Evolutionary conservation across 2,113 vertebrate species (phyloP).

Genomic region (Marcusenius ussheri): DNA sequence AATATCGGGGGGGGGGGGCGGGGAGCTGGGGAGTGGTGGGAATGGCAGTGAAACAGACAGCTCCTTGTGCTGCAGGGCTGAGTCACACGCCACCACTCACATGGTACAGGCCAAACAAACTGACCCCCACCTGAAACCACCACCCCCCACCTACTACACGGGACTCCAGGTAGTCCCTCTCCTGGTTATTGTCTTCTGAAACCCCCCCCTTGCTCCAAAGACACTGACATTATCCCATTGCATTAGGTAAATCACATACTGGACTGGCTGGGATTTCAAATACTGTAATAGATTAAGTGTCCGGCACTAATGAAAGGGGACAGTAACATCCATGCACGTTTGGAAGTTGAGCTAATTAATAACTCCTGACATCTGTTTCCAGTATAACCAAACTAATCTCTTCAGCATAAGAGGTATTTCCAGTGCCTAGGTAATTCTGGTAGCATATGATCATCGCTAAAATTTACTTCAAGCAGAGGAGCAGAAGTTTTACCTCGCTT

Average conservation of each 20-base stretch:
- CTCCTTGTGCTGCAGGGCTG: not conserved
- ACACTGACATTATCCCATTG: not conserved
- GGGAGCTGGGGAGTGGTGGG: not conserved
- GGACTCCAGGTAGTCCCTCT: not conserved
- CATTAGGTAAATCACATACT: not conserved
- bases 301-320: not conserved
- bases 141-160: not conserved
- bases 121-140: not conserved
- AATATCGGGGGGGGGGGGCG: too few species aligned
- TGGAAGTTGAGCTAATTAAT: not conserved
- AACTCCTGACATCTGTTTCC: not conserved
- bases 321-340: not conserved
- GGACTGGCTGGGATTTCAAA: not conserved
- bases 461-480: conserved; percentile 33
- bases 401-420: not conserved
- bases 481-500: conserved; percentile 33
- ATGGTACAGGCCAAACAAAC: not conserved
- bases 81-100: not conserved
- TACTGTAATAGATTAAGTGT: not conserved
- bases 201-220: not conserved
- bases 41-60: not conserved
- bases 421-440: conserved; percentile 15
- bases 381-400: not conserved
- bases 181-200: not conserved
- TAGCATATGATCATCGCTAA: conserved; percentile 27